Conservation (phyloP, 37 sponge, comb jelly and placozoan species). For the Trichoplax adhaerens region DNA sequence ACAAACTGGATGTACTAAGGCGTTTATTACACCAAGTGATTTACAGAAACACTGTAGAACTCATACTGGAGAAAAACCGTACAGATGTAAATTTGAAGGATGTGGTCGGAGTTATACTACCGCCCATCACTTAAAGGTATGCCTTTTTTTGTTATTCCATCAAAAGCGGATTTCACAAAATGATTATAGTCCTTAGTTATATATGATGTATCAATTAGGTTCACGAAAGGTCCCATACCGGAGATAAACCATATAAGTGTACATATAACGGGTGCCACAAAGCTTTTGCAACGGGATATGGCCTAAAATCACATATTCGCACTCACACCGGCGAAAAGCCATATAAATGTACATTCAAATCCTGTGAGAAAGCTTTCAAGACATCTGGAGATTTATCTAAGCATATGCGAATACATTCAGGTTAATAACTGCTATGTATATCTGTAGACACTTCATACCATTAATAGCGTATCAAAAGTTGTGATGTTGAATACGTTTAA, state of each 20-base stretch:
- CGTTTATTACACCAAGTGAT: slow-evolving; percentile 71
- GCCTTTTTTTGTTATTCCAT: no score
- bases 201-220: slow-evolving; percentile 1
- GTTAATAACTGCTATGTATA: no score
- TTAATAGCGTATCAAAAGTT: no score
- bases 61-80: slow-evolving; percentile 55
- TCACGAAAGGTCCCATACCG: slow-evolving; percentile 56
- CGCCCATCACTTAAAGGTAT: slow-evolving; percentile 37
- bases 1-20: slow-evolving; percentile 36
- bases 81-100: slow-evolving; percentile 34
- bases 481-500: no score
- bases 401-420: no score
- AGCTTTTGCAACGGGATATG: slow-evolving; percentile 64
- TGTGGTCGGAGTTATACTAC: slow-evolving; percentile 52
- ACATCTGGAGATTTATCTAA: no score
- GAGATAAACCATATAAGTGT: slow-evolving; percentile 50
- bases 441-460: no score
- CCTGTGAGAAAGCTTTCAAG: no score
- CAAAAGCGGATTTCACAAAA: no score
- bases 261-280: slow-evolving; percentile 45
- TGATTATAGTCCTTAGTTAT: no score
- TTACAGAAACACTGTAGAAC: slow-evolving; percentile 53
- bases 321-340: slow-evolving; percentile 41
- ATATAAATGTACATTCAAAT: no score
- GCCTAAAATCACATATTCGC: slow-evolving; percentile 51